Evolutionary conservation across 1,140 invertebrate species (phyloP), one percentile per base, ranked within the genome.

Genomic region (Conus ventricosus): DNA sequence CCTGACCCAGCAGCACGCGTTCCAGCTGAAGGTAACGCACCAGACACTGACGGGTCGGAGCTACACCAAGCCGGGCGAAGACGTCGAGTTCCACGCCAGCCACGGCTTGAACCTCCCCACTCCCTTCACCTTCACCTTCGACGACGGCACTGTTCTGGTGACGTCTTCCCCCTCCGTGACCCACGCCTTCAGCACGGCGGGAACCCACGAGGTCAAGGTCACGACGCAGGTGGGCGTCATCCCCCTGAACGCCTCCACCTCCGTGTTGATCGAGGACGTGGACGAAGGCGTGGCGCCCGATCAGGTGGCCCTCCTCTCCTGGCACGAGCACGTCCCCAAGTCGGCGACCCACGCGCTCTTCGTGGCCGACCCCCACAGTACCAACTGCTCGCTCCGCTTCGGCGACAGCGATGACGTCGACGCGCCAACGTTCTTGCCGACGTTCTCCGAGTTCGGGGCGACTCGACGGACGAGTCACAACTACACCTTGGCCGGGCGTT

Each of bases 61-160:
- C 8, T 94, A 94, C 84, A 91, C 92, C 0, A 94, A 92, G 85
- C 93, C 93, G 5, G 87, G 89, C 4, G 94, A 94, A 88, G 89
- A 92, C 20, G 91, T 94, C 6, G 78, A 87, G 17, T 91, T 94
- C 39, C 78, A 88, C 20, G 90, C 93, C 7, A 89, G 39, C 17
- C 78, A 92, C 6, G 91, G 90, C 54, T 84, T 92, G 53, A 83
- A 85, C 51, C 76, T 92, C 4, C 84, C 88, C 15, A 84, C 90
- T 13, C 87, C 83, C 67, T 94, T 92, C 83, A 88, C 63, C 39
- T 90, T 95, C 63, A 89, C 93, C 20, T 94, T 94, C 88, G 92
- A 92, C 13, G 93, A 94, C 89, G 93, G 92, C 6, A 89, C 85
- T 8, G 89, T 60, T 17, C 75, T 91, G 17, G 85, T 78, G 5